Conservation (phyloP, 1,140 invertebrate species). For the Brachionus rotundiformis region DNA sequence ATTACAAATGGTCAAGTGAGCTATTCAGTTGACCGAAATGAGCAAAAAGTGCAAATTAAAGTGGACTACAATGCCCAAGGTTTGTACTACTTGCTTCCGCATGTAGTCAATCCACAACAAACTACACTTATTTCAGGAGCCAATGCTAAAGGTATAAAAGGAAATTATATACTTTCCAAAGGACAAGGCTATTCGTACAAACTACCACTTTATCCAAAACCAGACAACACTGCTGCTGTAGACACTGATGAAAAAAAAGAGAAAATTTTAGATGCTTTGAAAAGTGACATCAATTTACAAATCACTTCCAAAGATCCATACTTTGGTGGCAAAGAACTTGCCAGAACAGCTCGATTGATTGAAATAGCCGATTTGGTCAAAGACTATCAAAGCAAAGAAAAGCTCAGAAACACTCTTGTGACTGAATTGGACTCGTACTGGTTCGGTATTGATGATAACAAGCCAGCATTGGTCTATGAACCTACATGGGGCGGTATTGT, state of each 20-base stretch:
- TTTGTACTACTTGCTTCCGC: conserved; percentile 10
- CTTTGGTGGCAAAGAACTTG: conserved; percentile 32
- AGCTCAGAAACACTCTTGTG: neutral
- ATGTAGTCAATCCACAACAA: conserved; percentile 19
- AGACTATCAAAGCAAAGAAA: neutral
- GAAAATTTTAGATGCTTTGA: neutral
- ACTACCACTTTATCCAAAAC: neutral
- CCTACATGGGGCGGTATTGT: conserved; percentile 2
- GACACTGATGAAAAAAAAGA: conserved; percentile 16
- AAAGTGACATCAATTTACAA: neutral
- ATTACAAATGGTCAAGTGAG: conserved; percentile 20
- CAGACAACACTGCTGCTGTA: neutral
- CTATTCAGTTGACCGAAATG: neutral
- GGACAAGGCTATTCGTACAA: conserved; percentile 8
- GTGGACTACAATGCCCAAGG: conserved; percentile 19
- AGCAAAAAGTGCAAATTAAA: neutral
- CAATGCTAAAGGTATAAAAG: conserved; percentile 17
- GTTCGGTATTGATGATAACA: conserved; percentile 12
- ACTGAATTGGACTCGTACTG: conserved; percentile 24
- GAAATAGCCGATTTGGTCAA: conserved; percentile 43
- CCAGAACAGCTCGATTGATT: neutral
- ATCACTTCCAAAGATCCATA: conserved; percentile 31
- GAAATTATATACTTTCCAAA: neutral
- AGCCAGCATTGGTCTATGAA: neutral
- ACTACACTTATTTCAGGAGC: conserved; percentile 7